These are phyloP conservation scores for Bombus waltoni DNA, from an alignment of 1,140 invertebrate species.

Conservation along the genomic window DNA sequence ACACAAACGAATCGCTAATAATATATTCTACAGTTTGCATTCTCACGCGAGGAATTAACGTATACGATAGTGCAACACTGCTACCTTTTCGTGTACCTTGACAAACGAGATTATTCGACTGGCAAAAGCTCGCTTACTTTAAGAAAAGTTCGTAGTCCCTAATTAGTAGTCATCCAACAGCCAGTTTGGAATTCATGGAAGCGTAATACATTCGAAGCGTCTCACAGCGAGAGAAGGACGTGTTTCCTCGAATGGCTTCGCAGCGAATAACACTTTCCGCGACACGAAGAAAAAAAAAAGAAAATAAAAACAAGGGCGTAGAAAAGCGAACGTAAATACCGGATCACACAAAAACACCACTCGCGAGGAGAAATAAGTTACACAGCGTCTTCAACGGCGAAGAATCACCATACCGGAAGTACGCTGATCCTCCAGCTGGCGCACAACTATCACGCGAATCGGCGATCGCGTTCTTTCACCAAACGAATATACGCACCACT, in stretches of 20 bases:
- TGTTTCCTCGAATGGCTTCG: background rate
- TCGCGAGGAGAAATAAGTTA: background rate
- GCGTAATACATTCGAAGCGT: background rate
- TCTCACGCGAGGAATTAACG: background rate
- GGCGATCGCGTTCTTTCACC: background rate
- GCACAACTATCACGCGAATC: conserved; percentile 13
- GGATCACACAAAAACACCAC: background rate
- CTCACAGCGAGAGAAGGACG: background rate
- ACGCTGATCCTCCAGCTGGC: background rate
- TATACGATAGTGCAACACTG: too few species aligned
- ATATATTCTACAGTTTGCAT: conserved; percentile 43
- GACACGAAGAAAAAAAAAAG: background rate
- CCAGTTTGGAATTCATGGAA: conserved; percentile 34
- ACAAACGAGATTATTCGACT: background rate
- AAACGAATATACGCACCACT: background rate
- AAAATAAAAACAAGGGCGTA: background rate
- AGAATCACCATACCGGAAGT: conserved; percentile 40
- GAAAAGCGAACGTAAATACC: background rate
- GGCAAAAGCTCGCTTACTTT: conserved; percentile 17
- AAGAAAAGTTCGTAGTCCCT: conserved; percentile 7
- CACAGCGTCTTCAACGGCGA: background rate
- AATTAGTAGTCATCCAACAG: background rate
- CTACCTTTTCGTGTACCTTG: background rate
- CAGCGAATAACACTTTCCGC: background rate
- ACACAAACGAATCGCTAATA: conserved; percentile 50